Conservation (phyloP, 92 coral and sea anemone species). For the Scolanthus callimorphus region DNA sequence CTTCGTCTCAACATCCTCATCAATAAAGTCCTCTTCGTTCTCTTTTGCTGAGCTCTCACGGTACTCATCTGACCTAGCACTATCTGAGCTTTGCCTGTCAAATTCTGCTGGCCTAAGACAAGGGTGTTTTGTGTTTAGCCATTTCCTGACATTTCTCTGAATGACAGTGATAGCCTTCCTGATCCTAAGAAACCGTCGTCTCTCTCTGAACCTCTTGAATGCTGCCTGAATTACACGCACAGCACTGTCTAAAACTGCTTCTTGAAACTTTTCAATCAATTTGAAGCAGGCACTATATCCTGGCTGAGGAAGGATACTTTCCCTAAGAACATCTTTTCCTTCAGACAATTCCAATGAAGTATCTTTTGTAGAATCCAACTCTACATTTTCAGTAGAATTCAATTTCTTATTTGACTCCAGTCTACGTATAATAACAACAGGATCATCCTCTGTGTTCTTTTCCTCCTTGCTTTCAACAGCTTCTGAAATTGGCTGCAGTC, state of each 20-base stretch:
- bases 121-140: constrained; percentile 48
- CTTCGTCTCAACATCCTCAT: neutral
- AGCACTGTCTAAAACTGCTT: constrained; percentile 82
- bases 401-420: neutral
- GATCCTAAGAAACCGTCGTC: constrained; percentile 64
- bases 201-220: constrained; percentile 70
- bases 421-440: neutral
- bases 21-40: neutral
- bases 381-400: neutral
- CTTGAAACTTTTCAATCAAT: constrained; percentile 83
- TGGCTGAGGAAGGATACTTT: constrained; percentile 15
- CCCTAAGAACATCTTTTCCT: neutral
- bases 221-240: constrained; percentile 85
- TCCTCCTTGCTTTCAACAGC: constrained; percentile 71
- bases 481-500: constrained; percentile 78
- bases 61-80: constrained; percentile 35
- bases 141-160: constrained; percentile 68
- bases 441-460: constrained; percentile 15
- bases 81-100: constrained; percentile 27
- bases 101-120: constrained; percentile 23
- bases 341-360: neutral
- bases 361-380: neutral
- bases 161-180: constrained; percentile 70
- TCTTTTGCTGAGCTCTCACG: constrained; percentile 4
- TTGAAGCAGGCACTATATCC: constrained; percentile 80